These are phyloP conservation scores for Dusona sp. DNA, from an alignment of 2,888 invertebrate species.

Conservation along the genomic window DNA sequence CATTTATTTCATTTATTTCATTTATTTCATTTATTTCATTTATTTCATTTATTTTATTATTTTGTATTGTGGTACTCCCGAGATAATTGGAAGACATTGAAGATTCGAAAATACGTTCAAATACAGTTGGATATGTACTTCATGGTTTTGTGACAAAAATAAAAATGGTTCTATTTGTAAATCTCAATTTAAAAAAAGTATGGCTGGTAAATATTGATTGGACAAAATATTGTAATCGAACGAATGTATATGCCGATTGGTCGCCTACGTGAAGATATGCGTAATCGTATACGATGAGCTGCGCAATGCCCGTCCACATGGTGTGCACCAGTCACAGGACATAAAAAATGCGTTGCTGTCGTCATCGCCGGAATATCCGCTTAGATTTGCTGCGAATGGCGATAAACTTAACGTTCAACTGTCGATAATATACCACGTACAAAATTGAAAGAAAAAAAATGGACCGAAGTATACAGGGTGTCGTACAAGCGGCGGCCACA, in stretches of 20 bases:
- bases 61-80: no score
- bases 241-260: background rate
- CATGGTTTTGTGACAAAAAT: no score
- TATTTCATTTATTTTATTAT: no score
- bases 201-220: no score
- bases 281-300: background rate
- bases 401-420: background rate
- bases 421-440: background rate
- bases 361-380: constrained; percentile 19
- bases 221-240: background rate
- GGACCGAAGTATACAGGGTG: background rate
- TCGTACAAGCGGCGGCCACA: background rate
- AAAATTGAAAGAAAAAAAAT: background rate
- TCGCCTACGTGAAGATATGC: background rate
- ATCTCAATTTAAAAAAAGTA: no score
- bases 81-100: no score
- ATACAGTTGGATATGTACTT: no score
- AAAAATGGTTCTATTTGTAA: no score
- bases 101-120: no score
- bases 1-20: no score
- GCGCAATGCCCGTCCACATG: background rate
- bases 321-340: background rate
- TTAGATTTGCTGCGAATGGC: background rate
- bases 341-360: constrained; percentile 6
- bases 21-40: no score